phyloP scores from a whole-genome alignment of 2,797 vertebrate genomes.

The Poeciliopsis presidionis region DNA sequence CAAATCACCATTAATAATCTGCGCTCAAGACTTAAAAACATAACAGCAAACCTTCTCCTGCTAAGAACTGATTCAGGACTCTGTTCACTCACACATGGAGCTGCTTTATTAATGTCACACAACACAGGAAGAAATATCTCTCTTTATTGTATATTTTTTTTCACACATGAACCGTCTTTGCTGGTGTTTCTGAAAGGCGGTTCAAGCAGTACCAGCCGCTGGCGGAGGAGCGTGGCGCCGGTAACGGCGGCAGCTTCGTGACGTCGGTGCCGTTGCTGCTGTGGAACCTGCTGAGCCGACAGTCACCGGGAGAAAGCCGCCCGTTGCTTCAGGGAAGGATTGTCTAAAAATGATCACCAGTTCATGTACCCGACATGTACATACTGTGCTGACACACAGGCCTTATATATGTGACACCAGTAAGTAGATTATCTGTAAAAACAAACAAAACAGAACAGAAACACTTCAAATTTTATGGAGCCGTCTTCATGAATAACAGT shows the following conservation, averaged over 20 bases:
- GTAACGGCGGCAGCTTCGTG: conserved; percentile 65
- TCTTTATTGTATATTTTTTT: neutral
- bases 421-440: conserved; percentile 13
- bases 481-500: conserved; percentile 5
- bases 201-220: conserved; percentile 83
- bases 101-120: neutral
- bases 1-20: neutral
- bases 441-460: conserved; percentile 4
- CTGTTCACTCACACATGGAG: neutral
- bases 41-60: neutral
- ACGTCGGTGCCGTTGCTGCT: conserved; percentile 83
- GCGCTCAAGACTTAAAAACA: neutral
- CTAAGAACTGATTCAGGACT: neutral
- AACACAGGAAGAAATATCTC: neutral
- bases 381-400: conserved; percentile 10
- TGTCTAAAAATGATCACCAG: conserved; percentile 71
- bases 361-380: conserved; percentile 15
- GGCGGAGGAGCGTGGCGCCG: conserved; percentile 58
- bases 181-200: conserved; percentile 68
- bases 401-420: conserved; percentile 28
- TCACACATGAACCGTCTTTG: neutral
- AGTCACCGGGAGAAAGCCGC: conserved; percentile 82
- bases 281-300: conserved; percentile 82
- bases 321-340: conserved; percentile 85
- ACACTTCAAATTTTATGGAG: conserved; percentile 17